Evolutionary conservation across 2,113 vertebrate species (phyloP).

Genomic region (Crotalus horridus): DNA sequence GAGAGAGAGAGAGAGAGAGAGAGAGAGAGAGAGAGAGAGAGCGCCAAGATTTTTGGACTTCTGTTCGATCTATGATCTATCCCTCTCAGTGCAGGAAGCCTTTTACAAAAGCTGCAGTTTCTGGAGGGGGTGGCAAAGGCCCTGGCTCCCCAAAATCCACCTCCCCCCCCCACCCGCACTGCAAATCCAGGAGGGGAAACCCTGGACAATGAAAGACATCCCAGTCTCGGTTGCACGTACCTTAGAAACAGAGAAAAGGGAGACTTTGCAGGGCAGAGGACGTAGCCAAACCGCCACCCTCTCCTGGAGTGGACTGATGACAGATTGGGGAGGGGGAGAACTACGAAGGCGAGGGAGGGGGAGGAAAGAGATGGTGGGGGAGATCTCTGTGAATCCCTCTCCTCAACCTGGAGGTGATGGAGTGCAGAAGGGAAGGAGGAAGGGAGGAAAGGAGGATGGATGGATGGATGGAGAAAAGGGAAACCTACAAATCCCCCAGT

Average conservation of each 20-base stretch:
- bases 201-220: background rate
- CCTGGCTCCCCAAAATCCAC: background rate
- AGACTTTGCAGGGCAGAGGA: background rate
- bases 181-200: background rate
- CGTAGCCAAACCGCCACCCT: conserved; percentile 6
- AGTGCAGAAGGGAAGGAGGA: background rate
- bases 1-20: too few relatives aligned
- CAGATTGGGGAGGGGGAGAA: background rate
- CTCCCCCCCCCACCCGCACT: too few relatives aligned
- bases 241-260: background rate
- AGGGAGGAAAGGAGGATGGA: too few relatives aligned
- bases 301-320: conserved; percentile 17
- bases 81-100: background rate
- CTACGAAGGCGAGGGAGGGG: background rate
- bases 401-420: conserved; percentile 6
- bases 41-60: background rate
- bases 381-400: background rate
- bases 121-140: background rate
- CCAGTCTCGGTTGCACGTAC: conserved; percentile 4
- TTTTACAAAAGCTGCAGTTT: background rate
- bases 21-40: too few relatives aligned
- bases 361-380: background rate
- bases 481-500: background rate
- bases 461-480: background rate
- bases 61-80: too few relatives aligned